phyloP scores from a whole-genome alignment of 2,888 invertebrate species.

The Andrena minutula region DNA sequence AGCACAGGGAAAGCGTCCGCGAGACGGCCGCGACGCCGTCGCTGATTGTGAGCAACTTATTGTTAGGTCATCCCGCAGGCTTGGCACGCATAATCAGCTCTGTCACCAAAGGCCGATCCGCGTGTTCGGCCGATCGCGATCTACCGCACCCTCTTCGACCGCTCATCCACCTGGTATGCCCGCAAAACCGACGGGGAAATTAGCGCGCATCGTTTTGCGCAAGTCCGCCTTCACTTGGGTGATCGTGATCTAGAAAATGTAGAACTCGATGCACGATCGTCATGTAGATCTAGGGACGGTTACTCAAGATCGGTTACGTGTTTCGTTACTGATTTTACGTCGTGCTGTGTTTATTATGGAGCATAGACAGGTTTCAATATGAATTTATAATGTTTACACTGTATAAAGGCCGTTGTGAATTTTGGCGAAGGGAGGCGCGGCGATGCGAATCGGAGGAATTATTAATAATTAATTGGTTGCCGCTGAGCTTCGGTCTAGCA shows the following conservation, averaged over 20 bases:
- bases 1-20: constrained; percentile 54
- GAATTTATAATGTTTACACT: no score
- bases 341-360: no score
- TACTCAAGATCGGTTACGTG: no score
- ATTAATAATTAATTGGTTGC: no score
- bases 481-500: no score
- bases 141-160: constrained; percentile 72
- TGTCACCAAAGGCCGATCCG: constrained; percentile 71
- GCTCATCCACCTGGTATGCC: constrained; percentile 76
- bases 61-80: constrained; percentile 77
- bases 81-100: constrained; percentile 78
- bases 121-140: constrained; percentile 61
- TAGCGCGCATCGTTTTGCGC: constrained; percentile 11
- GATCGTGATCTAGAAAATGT: constrained; percentile 19
- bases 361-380: no score
- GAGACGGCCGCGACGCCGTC: constrained; percentile 55
- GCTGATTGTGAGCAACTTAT: constrained; percentile 29
- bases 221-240: constrained; percentile 7
- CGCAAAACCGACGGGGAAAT: constrained; percentile 31
- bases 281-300: no score
- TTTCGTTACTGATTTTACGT: no score
- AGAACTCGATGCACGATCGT: not conserved
- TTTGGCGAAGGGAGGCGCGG: no score
- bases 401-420: no score
- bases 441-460: no score